Evolutionary conservation across 2,888 invertebrate genomes (phyloP).

Genomic region (Leptinotarsa tumamoca): DNA sequence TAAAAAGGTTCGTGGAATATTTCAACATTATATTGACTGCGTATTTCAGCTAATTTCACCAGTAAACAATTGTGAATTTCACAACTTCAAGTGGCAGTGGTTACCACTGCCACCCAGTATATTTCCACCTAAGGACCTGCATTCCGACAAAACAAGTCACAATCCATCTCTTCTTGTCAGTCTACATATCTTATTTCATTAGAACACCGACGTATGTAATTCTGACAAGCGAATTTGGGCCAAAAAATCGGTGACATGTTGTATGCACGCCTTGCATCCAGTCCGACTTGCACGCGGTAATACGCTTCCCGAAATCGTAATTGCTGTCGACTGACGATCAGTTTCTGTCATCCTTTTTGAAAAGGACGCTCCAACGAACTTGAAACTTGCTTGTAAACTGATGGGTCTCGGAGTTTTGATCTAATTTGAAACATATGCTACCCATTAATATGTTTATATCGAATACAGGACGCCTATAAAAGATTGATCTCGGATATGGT

Average conservation of each 20-base stretch:
- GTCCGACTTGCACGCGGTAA: constrained; percentile 38
- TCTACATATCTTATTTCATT: constrained; percentile 13
- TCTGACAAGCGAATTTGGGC: constrained; percentile 20
- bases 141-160: constrained; percentile 13
- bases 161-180: constrained; percentile 2
- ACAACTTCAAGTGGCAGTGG: no score
- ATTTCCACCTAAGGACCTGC: not conserved
- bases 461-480: constrained; percentile 12
- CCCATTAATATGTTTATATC: constrained; percentile 29
- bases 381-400: constrained; percentile 34
- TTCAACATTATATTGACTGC: no score
- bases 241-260: constrained; percentile 21
- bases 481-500: not conserved
- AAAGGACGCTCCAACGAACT: constrained; percentile 43
- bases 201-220: constrained; percentile 20
- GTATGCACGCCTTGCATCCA: constrained; percentile 19
- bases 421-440: constrained; percentile 40
- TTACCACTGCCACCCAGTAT: not conserved
- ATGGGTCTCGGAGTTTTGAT: constrained; percentile 28
- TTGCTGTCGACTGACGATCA: constrained; percentile 51
- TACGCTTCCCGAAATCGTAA: constrained; percentile 46
- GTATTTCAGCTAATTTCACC: no score
- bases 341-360: constrained; percentile 47
- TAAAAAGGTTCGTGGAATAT: no score
- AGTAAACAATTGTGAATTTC: no score